Base-by-base conservation (phyloP, 92 coral and sea anemone genomes). In the Zoanthus sansibaricus region DNA sequence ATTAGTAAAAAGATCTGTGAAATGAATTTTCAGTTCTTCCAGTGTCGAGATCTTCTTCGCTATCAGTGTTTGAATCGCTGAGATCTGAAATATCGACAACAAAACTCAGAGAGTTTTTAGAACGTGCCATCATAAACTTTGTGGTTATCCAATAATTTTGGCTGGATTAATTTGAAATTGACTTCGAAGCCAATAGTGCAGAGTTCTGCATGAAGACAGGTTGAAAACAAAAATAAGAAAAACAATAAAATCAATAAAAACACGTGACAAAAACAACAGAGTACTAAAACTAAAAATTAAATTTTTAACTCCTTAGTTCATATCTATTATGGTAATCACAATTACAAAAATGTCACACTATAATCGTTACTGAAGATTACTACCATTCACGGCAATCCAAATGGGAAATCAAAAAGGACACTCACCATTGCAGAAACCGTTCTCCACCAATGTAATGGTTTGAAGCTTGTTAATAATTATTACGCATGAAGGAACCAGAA, bases 371-470 rank as follows among this genome's bases (percentile, higher is more conserved):
- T 37, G 7, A 61, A 17, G 15, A 3, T 61, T 15, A 61, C 8
- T 61, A 61, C 68, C 76, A 54, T 44, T 72, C 18, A 72, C 9
- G 52, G 49, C 17, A 72, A 14, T 72, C 76, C 76, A 42, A 72
- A 44, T 37, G 47, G 76, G 13, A 33, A 33, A 45, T 8, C 20
- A n/a, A 68, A 21, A 33, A 46, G 76, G 46, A 71, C 46, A 71
- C 76, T 37, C 48, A 71, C 76, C 76, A 71, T 20, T 59, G 48
- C 45, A 71, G 74, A 69, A 69, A 69, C 76, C 76, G 76, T 71
- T 71, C 76, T 71, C 76, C 76, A 71, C 76, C 76, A 71, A 44
- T 71, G 75, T 70, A n/a, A n/a, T n/a, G n/a, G n/a, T n/a, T n/a
- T n/a, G n/a, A n/a, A n/a, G n/a, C n/a, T n/a, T n/a, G n/a, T n/a